Conservation (phyloP, 2,113 vertebrate genomes). For the Sorex araneus region DNA sequence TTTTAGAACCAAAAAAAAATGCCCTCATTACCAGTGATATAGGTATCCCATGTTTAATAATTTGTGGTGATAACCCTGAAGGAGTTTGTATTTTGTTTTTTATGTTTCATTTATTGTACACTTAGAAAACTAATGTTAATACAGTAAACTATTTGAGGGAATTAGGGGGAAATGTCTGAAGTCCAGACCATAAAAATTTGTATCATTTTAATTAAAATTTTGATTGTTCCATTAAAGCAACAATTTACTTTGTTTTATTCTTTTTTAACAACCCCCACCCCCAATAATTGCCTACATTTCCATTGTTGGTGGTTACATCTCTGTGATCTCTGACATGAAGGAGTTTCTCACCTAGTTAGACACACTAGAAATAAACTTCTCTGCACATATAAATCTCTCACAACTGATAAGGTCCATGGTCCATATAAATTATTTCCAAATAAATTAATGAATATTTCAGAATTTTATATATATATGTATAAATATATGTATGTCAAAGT, state of each 20-base stretch:
- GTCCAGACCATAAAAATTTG: not conserved
- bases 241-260: not conserved
- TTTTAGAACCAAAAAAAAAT: conserved; percentile 78
- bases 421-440: not conserved
- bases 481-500: not conserved
- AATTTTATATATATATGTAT: not conserved
- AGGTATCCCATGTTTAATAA: conserved; percentile 56
- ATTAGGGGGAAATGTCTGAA: conserved; percentile 45
- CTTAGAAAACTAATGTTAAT: conserved; percentile 57
- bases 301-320: not conserved
- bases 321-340: not conserved
- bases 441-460: conserved; percentile 17
- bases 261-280: not conserved
- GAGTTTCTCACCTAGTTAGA: not conserved
- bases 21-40: conserved; percentile 70
- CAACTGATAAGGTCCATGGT: not conserved
- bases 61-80: conserved; percentile 52
- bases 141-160: not conserved
- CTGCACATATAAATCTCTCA: not conserved
- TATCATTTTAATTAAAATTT: conserved; percentile 40
- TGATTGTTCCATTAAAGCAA: not conserved
- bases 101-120: not conserved
- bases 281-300: not conserved
- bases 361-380: not conserved
- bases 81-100: not conserved